Percentiles rank a stretch among this genome's conserved stretches.
Evolutionary conservation across 2,797 vertebrate species (phyloP).

Genomic region (Xiphorhynchus erythropygius): DNA sequence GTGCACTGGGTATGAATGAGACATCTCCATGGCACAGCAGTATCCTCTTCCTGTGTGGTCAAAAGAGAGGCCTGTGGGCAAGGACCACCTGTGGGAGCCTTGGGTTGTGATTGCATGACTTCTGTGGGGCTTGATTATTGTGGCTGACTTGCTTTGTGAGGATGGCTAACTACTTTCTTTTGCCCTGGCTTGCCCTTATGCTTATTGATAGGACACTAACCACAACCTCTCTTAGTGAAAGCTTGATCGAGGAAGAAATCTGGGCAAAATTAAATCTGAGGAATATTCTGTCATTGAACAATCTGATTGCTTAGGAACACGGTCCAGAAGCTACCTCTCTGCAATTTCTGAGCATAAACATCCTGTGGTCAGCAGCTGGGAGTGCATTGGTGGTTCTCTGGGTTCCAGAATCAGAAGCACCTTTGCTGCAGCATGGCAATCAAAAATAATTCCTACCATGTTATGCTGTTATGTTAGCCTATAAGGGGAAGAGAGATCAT

Average conservation of each 20-base stretch:
- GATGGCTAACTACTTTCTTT: neutral
- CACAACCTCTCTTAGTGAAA: neutral
- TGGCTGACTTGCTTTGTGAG: constrained; percentile 7
- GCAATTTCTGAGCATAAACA: neutral
- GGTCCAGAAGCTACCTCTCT: neutral
- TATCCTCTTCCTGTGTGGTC: neutral
- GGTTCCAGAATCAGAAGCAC: neutral
- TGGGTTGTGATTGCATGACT: neutral
- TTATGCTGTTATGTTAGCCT: neutral
- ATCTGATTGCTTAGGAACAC: neutral
- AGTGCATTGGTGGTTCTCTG: neutral
- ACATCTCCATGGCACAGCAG: neutral
- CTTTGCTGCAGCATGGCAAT: neutral
- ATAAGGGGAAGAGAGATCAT: neutral
- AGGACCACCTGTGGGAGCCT: neutral
- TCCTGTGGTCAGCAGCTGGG: neutral
- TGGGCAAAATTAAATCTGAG: neutral
- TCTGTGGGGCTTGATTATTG: neutral
- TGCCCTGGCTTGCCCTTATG: neutral
- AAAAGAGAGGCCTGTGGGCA: neutral
- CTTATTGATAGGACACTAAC: neutral
- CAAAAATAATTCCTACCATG: neutral
- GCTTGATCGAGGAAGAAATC: neutral
- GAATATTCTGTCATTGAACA: neutral
- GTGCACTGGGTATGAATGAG: neutral